A percentile compares a stretch with the other conserved stretches of the same genome.
phyloP scores from a whole-genome alignment of 2,888 invertebrate genomes.

The Ethmia dodecea region DNA sequence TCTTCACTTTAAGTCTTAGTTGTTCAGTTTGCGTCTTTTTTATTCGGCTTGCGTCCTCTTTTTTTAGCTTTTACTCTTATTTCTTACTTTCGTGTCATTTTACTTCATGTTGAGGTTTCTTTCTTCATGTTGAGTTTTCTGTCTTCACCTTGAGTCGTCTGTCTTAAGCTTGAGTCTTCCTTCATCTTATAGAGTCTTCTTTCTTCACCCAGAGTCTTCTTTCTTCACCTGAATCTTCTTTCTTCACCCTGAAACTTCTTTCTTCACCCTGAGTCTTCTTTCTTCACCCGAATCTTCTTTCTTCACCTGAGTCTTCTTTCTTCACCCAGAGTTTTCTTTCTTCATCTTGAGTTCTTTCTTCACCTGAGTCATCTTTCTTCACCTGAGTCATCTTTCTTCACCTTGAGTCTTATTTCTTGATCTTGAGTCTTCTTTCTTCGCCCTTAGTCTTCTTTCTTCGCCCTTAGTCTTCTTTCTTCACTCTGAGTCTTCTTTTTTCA shows the following conservation, averaged over 20 bases:
- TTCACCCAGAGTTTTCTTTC: too few relatives aligned
- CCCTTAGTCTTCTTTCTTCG: not conserved
- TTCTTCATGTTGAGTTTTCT: constrained; percentile 1
- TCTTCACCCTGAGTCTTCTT: constrained; percentile 10
- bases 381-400: too few relatives aligned
- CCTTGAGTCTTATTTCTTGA: too few relatives aligned
- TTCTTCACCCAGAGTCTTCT: constrained; percentile 9
- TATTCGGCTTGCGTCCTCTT: constrained; percentile 2
- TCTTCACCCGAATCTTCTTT: too few relatives aligned
- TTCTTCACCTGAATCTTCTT: constrained; percentile 2
- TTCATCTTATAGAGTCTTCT: constrained; percentile 1
- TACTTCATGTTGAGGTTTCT: too few relatives aligned
- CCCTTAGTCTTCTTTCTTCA: constrained; percentile 3
- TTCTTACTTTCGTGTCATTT: constrained; percentile 4
- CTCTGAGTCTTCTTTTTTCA: too few relatives aligned
- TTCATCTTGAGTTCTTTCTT: too few relatives aligned
- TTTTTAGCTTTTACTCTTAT: constrained; percentile 6
- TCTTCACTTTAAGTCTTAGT: constrained; percentile 1
- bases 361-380: too few relatives aligned
- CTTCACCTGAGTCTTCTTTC: too few relatives aligned
- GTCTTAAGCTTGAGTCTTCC: constrained; percentile 6
- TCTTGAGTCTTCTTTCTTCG: constrained; percentile 9
- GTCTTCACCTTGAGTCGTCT: constrained; percentile 5
- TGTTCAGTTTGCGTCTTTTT: constrained; percentile 1
- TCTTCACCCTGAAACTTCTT: constrained; percentile 3